A percentile compares a stretch with the other conserved stretches of the same genome.
Evolutionary conservation across 2,113 vertebrate genomes (phyloP).

Genomic region (Pimephales promelas): DNA sequence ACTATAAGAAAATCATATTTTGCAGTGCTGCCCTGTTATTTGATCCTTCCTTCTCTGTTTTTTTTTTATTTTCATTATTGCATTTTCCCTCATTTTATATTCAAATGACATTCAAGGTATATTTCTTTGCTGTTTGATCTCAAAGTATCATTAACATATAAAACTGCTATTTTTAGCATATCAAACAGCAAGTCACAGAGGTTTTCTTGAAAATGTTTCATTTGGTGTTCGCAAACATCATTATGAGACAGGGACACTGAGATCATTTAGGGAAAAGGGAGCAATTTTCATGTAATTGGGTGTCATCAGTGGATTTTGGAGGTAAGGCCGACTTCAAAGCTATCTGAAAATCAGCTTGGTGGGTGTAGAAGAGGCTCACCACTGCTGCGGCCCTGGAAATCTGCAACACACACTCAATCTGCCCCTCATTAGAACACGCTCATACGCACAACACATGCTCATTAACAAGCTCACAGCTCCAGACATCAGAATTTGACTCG

Average conservation of each 20-base stretch:
- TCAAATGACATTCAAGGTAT: not conserved
- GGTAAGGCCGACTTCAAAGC: constrained; percentile 59
- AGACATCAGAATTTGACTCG: not conserved
- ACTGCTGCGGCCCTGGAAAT: constrained; percentile 46
- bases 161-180: constrained; percentile 10
- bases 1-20: too few species aligned
- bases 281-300: constrained; percentile 72
- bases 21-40: too few species aligned
- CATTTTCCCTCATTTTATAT: not conserved
- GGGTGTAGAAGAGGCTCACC: constrained; percentile 36
- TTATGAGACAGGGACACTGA: constrained; percentile 64
- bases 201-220: constrained; percentile 51
- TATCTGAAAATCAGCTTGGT: constrained; percentile 56
- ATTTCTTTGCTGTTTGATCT: constrained; percentile 13
- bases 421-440: constrained; percentile 22
- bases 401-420: constrained; percentile 43
- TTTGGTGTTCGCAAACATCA: constrained; percentile 61
- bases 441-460: constrained; percentile 18
- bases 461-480: not conserved
- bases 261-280: constrained; percentile 65
- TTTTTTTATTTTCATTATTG: not conserved
- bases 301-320: constrained; percentile 54
- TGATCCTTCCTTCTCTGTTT: too few species aligned
- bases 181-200: constrained; percentile 51
- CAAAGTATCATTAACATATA: constrained; percentile 33